These are phyloP conservation scores for Microtus montanus DNA, from an alignment of 2,113 vertebrate species.

Conservation along the genomic window DNA sequence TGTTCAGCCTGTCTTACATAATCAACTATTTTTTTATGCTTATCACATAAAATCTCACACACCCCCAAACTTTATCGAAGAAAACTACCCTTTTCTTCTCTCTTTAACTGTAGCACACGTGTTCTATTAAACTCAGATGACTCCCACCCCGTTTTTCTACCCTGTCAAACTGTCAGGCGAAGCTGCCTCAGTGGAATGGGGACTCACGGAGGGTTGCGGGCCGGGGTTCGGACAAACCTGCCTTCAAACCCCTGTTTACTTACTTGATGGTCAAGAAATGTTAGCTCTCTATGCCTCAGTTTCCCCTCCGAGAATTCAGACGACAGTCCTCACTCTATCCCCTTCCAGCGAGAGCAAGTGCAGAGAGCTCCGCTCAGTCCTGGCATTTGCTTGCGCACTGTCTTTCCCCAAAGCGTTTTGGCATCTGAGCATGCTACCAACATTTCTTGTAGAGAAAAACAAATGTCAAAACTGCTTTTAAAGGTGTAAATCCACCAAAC, in stretches of 20 bases:
- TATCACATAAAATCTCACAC: constrained; percentile 11
- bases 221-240: neutral
- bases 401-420: constrained; percentile 21
- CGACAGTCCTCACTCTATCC: neutral
- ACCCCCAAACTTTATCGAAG: constrained; percentile 19
- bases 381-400: accelerated
- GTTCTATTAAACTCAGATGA: neutral
- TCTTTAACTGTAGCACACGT: neutral
- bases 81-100: neutral
- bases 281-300: neutral
- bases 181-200: neutral
- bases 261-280: neutral
- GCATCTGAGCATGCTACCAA: neutral
- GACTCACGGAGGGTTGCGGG: neutral
- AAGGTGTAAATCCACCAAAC: neutral
- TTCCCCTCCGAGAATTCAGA: neutral
- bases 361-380: neutral
- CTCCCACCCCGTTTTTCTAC: neutral
- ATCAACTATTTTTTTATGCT: neutral
- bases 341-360: neutral
- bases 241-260: constrained; percentile 5
- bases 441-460: constrained; percentile 17
- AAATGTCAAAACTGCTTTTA: neutral
- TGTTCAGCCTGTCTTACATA: neutral
- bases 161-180: neutral